Base-by-base conservation (phyloP, 1,140 invertebrate genomes). In the Scaptomyza montana region DNA sequence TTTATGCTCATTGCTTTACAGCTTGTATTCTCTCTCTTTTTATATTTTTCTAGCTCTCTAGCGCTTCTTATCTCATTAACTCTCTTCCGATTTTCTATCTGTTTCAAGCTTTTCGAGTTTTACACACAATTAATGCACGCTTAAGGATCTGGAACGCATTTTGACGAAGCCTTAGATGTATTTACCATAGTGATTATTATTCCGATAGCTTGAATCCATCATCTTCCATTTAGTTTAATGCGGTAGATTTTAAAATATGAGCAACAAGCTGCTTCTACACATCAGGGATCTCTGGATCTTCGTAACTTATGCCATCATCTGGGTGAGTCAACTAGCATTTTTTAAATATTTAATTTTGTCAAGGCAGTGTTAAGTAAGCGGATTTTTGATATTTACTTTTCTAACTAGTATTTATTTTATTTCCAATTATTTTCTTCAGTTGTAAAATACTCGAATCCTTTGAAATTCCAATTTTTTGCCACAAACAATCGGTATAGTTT, bases 1-100 rank as follows among this genome's bases (percentile, higher is more conserved):
- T 76, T 77, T 74, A 54, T 72, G 43, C 33, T 39, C 54, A 45
- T 57, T 74, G 66, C 66, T 56, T 54, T 25, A 25, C 3, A 4
- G 64, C n/a, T 63, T 25, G 21, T 21, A 2, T 33, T 41, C 21
- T 2, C 21, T 21, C 1, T 55, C 41, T 19, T 25, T 25, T 25
- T 1, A 25, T 25, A 4, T 25, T 25, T 25, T 25, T 25, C 21
- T 25, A 25, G 3, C 9, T 46, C 30, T 41, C 47, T 49, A 19
- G 8, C 62, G 7, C 13, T 50, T 13, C 41, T 55, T 47, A 59
- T 47, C 56, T 47, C 43, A 56, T 65, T 12, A 49, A 13, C 21
- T 54, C 6, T 53, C 28, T 50, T 1, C 30, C 9, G 54, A 36
- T 41, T 41, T 28, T 13, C 39, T 62, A 49, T 10, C 36, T 28